These are phyloP conservation scores for Myrmophylax atrothorax DNA, from an alignment of 2,113 vertebrate genomes.

Conservation along the genomic window DNA sequence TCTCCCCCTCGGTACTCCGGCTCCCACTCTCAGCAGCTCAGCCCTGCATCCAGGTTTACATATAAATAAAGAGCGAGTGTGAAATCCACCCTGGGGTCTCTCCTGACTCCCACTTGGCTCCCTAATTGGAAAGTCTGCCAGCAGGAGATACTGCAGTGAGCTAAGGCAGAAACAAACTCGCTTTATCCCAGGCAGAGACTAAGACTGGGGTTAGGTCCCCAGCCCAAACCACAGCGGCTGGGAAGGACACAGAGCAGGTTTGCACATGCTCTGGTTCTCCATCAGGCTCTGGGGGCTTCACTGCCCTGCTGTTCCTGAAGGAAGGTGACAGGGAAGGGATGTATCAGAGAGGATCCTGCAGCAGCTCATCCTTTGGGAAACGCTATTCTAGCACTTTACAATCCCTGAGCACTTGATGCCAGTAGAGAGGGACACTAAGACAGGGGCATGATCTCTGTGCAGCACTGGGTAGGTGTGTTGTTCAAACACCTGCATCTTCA, in stretches of 20 bases:
- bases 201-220: not conserved
- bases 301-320: not conserved
- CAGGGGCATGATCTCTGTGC: not conserved
- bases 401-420: not conserved
- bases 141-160: conserved; percentile 54
- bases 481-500: not conserved
- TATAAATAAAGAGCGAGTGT: conserved; percentile 59
- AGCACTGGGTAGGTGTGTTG: not conserved
- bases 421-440: not conserved
- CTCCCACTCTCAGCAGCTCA: conserved; percentile 51
- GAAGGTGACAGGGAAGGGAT: not conserved
- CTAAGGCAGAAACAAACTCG: conserved; percentile 34
- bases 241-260: not conserved
- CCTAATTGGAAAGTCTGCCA: conserved; percentile 64
- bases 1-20: not conserved
- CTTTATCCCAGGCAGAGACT: conserved; percentile 21
- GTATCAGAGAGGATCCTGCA: not conserved
- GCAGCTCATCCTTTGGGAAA: not conserved
- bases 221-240: not conserved
- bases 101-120: conserved; percentile 61
- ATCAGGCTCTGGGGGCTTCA: not conserved
- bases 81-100: conserved; percentile 66
- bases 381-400: not conserved
- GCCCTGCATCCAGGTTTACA: conserved; percentile 57
- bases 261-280: not conserved